Conservation (phyloP, 2,888 invertebrate species). For the Cephonodes hylas region DNA sequence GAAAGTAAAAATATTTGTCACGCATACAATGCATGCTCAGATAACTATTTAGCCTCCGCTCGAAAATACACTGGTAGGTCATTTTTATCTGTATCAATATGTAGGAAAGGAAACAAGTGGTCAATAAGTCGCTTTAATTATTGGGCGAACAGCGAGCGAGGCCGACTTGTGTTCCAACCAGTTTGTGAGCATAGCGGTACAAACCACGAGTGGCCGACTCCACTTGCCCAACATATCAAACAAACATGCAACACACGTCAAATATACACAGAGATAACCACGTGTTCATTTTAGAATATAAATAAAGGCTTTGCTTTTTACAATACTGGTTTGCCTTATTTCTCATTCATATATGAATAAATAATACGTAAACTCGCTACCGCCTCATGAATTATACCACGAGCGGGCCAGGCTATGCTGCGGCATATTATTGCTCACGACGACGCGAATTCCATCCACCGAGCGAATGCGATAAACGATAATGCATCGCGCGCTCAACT, state of each 20-base stretch:
- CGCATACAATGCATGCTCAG: slow-evolving; percentile 40
- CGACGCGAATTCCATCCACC: slow-evolving; percentile 35
- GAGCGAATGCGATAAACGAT: slow-evolving; percentile 29
- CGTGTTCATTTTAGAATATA: neutral
- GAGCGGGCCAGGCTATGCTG: slow-evolving; percentile 27
- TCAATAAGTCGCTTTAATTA: slow-evolving; percentile 74
- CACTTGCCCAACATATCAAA: neutral
- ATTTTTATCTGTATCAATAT: slow-evolving; percentile 59
- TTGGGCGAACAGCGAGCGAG: slow-evolving; percentile 67
- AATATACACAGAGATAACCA: neutral
- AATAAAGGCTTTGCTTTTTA: neutral
- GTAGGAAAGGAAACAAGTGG: slow-evolving; percentile 69
- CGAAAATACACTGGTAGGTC: slow-evolving; percentile 51
- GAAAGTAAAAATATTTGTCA: slow-evolving; percentile 37
- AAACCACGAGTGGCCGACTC: slow-evolving; percentile 43
- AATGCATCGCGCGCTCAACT: slow-evolving; percentile 19
- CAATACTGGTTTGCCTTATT: neutral
- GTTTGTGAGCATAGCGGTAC: slow-evolving; percentile 63
- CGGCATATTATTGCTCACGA: slow-evolving; percentile 35
- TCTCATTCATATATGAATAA: neutral
- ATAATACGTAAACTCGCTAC: neutral
- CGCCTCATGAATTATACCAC: slow-evolving; percentile 36
- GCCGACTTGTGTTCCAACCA: slow-evolving; percentile 73
- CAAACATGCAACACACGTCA: neutral
- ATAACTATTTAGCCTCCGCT: slow-evolving; percentile 45